Percentiles rank a stretch among this genome's conserved stretches.
Conservation (phyloP, 2,888 invertebrate species). For the Drosophila maculinotata region DNA sequence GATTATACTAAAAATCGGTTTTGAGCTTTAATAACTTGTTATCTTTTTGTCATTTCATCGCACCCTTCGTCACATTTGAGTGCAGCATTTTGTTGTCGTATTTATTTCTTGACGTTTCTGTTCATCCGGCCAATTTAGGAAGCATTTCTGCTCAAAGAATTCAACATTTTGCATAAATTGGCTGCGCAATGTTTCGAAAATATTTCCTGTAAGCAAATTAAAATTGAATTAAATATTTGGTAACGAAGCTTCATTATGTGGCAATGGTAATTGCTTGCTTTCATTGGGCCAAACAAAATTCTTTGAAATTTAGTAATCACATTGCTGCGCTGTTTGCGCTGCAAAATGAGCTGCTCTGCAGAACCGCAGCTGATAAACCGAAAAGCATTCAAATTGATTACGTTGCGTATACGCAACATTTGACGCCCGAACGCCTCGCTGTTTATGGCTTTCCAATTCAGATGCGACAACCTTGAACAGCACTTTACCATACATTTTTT, state of each 20-base stretch:
- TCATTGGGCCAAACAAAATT: conserved; percentile 41
- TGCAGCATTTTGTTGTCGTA: conserved; percentile 26
- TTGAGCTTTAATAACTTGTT: too few relatives aligned
- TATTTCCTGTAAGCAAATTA: conserved; percentile 20
- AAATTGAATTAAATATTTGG: conserved; percentile 17
- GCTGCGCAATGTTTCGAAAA: conserved; percentile 33
- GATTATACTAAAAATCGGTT: too few relatives aligned
- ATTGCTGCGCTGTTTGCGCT: conserved; percentile 1
- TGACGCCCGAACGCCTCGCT: conserved; percentile 28
- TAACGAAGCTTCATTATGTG: background rate
- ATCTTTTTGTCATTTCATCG: conserved; percentile 12
- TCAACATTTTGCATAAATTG: conserved; percentile 40
- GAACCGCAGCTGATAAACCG: conserved; percentile 50
- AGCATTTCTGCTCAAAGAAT: conserved; percentile 52
- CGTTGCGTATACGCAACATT: conserved; percentile 74
- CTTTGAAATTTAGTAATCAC: conserved; percentile 33
- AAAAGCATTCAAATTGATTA: conserved; percentile 62
- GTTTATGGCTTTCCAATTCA: conserved; percentile 50
- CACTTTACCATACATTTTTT: conserved; percentile 20
- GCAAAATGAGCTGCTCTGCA: conserved; percentile 10
- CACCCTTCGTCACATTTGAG: conserved; percentile 1
- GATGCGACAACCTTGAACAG: conserved; percentile 43
- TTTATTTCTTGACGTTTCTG: conserved; percentile 9
- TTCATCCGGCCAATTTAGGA: conserved; percentile 56
- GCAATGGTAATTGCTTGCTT: conserved; percentile 15